Conservation (phyloP, 1,140 invertebrate genomes). For the Brachionus rotundiformis region DNA sequence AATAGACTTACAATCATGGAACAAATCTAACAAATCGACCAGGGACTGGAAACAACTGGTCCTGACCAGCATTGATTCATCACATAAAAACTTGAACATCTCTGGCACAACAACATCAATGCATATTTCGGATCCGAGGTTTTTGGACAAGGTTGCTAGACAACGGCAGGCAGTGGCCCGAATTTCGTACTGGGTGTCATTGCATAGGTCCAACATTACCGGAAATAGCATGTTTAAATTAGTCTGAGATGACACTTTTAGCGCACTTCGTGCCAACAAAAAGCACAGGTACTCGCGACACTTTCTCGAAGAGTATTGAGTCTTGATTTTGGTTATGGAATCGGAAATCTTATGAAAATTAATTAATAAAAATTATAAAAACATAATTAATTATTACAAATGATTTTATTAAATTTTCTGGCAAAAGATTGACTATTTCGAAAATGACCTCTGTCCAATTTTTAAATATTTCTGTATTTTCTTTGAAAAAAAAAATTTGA, state of each 20-base stretch:
- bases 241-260: neutral
- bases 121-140: neutral
- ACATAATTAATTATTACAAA: neutral
- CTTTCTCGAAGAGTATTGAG: constrained; percentile 19
- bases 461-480: constrained; percentile 42
- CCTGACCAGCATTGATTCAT: constrained; percentile 29
- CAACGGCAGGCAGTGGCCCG: constrained; percentile 22
- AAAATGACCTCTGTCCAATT: constrained; percentile 31
- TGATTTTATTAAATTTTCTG: constrained; percentile 27
- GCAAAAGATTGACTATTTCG: constrained; percentile 35
- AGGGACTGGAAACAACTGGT: constrained; percentile 40
- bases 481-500: neutral
- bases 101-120: constrained; percentile 43
- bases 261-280: constrained; percentile 2
- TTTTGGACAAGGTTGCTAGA: neutral
- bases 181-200: constrained; percentile 47
- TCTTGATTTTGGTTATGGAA: neutral
- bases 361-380: neutral
- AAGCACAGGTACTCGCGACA: constrained; percentile 24
- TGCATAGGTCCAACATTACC: constrained; percentile 17
- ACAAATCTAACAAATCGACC: constrained; percentile 13
- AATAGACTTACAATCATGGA: constrained; percentile 27
- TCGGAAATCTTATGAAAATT: constrained; percentile 10
- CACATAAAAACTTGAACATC: constrained; percentile 48
- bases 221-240: constrained; percentile 33